phyloP scores from a whole-genome alignment of 2,797 vertebrate species.

The Poecilia picta region DNA sequence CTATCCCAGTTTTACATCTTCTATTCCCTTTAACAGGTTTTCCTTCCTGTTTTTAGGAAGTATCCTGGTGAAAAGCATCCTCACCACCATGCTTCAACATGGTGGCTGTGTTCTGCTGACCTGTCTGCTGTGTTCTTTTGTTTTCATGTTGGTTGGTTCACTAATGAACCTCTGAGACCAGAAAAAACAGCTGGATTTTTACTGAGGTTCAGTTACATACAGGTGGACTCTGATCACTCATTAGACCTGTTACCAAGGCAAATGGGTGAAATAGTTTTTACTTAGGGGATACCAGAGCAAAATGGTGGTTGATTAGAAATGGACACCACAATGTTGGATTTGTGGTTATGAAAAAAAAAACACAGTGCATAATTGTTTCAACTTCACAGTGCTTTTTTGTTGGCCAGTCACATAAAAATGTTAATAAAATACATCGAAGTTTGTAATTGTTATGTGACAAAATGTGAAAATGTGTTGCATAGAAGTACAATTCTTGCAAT shows the following conservation, averaged over 20 bases:
- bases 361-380: neutral
- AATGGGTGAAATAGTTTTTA: neutral
- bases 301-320: neutral
- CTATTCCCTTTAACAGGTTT: neutral
- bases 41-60: neutral
- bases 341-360: neutral
- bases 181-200: neutral
- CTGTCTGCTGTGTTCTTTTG: neutral
- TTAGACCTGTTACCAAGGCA: neutral
- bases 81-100: neutral
- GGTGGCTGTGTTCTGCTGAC: no score
- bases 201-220: neutral
- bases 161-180: neutral
- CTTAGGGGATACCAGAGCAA: neutral
- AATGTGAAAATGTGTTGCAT: slow-evolving; percentile 48
- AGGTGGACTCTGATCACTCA: neutral
- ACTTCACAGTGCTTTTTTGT: neutral
- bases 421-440: neutral
- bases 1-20: neutral
- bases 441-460: neutral
- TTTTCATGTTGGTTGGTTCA: neutral
- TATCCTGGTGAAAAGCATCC: neutral
- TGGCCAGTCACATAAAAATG: neutral
- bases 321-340: neutral
- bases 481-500: slow-evolving; percentile 17